phyloP scores from a whole-genome alignment of 2,888 invertebrate genomes.

The Coenonympha arcania region DNA sequence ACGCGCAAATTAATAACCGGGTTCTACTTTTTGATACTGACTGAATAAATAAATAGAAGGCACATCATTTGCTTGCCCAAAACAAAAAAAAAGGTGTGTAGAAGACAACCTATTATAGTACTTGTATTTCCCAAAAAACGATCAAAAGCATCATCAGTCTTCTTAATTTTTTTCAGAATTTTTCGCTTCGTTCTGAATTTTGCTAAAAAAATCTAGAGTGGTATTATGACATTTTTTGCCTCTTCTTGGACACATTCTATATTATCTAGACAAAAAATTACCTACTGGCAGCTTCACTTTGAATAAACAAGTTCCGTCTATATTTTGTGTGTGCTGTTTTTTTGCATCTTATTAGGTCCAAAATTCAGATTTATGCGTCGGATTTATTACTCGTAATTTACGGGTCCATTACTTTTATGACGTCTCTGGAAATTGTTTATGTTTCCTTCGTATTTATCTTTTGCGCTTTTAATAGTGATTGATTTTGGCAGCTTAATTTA shows the following conservation, averaged over 20 bases:
- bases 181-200: too few species aligned
- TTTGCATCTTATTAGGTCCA: constrained; percentile 27
- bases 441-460: not conserved
- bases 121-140: too few species aligned
- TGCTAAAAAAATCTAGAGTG: too few species aligned
- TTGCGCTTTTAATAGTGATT: not conserved
- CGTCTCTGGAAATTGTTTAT: not conserved
- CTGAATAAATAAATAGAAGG: not conserved
- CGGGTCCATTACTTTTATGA: constrained; percentile 9
- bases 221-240: too few species aligned
- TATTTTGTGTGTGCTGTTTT: not conserved
- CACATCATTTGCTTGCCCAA: too few species aligned
- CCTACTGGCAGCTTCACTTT: too few species aligned
- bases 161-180: too few species aligned
- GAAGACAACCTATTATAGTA: not conserved
- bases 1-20: constrained; percentile 51
- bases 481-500: not conserved
- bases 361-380: constrained; percentile 41
- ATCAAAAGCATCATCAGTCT: too few species aligned
- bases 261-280: too few species aligned
- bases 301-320: not conserved
- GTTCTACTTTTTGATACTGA: constrained; percentile 45
- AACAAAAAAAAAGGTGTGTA: not conserved
- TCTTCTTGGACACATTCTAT: too few species aligned
- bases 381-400: constrained; percentile 26